phyloP scores from a whole-genome alignment of 2,888 invertebrate genomes.

The Axea sp. region DNA sequence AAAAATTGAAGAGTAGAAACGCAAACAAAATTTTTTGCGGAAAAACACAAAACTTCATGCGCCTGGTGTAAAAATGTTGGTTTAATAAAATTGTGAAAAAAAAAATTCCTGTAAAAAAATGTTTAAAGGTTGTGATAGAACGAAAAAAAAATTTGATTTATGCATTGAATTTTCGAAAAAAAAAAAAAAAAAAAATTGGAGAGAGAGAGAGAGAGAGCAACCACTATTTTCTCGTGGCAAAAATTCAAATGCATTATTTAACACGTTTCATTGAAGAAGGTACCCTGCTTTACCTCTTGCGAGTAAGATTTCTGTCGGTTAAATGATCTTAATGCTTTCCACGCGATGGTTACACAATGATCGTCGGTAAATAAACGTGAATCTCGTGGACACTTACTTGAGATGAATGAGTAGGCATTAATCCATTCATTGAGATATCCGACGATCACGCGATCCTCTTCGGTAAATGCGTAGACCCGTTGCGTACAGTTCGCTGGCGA shows the following conservation, averaged over 20 bases:
- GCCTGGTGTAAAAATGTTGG: conserved; percentile 5
- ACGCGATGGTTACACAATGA: conserved; percentile 32
- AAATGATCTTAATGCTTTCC: conserved; percentile 28
- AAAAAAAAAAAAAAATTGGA: too few relatives aligned
- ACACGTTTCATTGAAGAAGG: neutral
- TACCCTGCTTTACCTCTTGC: conserved; percentile 46
- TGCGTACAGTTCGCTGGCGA: conserved; percentile 80
- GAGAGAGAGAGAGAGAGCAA: neutral
- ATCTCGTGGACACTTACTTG: conserved; percentile 82
- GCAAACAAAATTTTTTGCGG: conserved; percentile 36
- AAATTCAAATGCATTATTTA: conserved; percentile 6
- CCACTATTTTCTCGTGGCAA: neutral
- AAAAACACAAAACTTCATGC: conserved; percentile 35
- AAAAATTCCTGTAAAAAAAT: too few relatives aligned
- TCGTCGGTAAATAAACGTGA: conserved; percentile 51
- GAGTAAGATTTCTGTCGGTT: conserved; percentile 36
- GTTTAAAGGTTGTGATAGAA: too few relatives aligned
- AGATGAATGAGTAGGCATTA: conserved; percentile 84
- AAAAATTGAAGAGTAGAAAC: conserved; percentile 22
- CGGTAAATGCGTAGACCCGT: conserved; percentile 79
- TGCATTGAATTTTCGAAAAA: too few relatives aligned
- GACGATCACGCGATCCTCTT: conserved; percentile 80
- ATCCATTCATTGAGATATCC: conserved; percentile 87
- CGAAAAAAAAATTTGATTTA: too few relatives aligned
- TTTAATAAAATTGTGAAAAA: neutral